Percentiles rank a stretch among this genome's conserved stretches.
Conservation (phyloP, 2,113 vertebrate species). For the Narcine bancroftii region DNA sequence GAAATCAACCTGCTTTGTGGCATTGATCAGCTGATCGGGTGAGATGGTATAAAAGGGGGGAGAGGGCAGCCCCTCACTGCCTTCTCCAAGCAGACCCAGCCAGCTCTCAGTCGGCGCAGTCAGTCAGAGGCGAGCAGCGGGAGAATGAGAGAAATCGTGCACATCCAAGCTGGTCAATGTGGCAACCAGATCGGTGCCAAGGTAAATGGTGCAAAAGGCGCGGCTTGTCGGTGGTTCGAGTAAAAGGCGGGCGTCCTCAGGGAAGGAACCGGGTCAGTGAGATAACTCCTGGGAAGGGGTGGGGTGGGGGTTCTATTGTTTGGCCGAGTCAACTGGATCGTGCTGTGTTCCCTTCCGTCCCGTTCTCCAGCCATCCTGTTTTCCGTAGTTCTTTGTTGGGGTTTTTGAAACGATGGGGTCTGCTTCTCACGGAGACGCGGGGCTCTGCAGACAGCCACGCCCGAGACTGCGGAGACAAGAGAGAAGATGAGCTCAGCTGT, state of each 20-base stretch:
- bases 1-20: background rate
- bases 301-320: too few relatives aligned
- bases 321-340: too few relatives aligned
- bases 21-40: slow-evolving; percentile 39
- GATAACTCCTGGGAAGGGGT: too few relatives aligned
- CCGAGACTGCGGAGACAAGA: slow-evolving; percentile 25
- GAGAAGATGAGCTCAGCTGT: slow-evolving; percentile 11
- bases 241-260: too few relatives aligned
- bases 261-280: too few relatives aligned
- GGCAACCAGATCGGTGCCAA: slow-evolving; percentile 52
- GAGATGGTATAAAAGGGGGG: slow-evolving; percentile 42
- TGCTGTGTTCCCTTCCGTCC: too few relatives aligned
- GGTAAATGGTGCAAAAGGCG: slow-evolving; percentile 42
- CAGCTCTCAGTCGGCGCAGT: slow-evolving; percentile 5
- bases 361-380: too few relatives aligned
- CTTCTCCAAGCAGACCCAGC: slow-evolving; percentile 40
- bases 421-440: background rate
- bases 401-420: background rate
- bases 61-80: slow-evolving; percentile 14
- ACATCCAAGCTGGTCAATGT: slow-evolving; percentile 51
- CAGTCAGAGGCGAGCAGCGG: slow-evolving; percentile 15
- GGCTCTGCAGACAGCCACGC: slow-evolving; percentile 31
- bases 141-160: slow-evolving; percentile 50
- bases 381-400: too few relatives aligned
- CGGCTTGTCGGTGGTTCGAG: too few relatives aligned